Base-by-base conservation (phyloP, 2,888 invertebrate species). In the Lobophora halterata region DNA sequence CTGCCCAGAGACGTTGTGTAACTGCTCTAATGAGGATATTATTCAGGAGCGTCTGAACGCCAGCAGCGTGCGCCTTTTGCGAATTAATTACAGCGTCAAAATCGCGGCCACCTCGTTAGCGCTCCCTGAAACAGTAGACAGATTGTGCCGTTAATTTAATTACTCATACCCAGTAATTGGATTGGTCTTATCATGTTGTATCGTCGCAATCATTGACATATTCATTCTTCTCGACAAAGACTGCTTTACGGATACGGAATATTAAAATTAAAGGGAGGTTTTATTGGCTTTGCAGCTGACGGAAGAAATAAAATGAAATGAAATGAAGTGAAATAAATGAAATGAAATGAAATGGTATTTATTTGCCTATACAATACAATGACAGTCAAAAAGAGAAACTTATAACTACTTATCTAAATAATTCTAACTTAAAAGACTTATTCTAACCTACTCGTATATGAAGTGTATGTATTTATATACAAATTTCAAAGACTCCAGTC, bases 21-120 rank as follows among this genome's bases (percentile, higher is more conserved):
- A 79, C 71, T 65, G 56, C 50, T 59, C 58, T 79, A 81, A 81
- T 81, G 76, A 79, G 79, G 75, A 80, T 75, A 85, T 80, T 80
- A 79, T 78, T 80, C 72, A 75, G 72, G 62, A 69, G 61, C 57
- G 65, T 64, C 68, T 69, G 57, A 68, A 68, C 58, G 61, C 51
- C 58, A 51, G 62, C 58, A 56, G 54, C 55, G 61, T 55, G 57
- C 61, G 53, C 55, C 62, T 65, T 65, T 64, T 55, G 61, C 62
- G 62, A 58, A 69, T 76, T 77, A 77, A 77, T 77, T 78, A 73
- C 64, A 61, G 51, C 61, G 60, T 55, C 60, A 59, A 54, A 60
- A 59, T n/a, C n/a, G 58, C 60, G 60, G 56, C 61, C 59, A 63
- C 61, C 67, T 74, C 71, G 71, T 77, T 75, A 78, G 66, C 56